phyloP scores from a whole-genome alignment of 2,797 vertebrate species.

The Hoplostethus mediterraneus region DNA sequence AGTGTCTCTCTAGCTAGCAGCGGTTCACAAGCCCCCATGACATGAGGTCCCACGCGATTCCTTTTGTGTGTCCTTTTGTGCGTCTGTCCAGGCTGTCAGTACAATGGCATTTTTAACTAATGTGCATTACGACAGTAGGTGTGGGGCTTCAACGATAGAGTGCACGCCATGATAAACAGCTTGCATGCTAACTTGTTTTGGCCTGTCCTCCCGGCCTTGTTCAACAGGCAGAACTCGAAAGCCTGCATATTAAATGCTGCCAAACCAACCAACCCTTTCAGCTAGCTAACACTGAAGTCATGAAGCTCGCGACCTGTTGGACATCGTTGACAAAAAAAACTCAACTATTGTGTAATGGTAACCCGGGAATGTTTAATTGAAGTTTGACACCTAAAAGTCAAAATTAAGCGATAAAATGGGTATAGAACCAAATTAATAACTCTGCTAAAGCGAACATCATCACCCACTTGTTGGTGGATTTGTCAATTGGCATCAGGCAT shows the following conservation, averaged over 20 bases:
- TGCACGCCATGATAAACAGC: not conserved
- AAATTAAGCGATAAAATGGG: not conserved
- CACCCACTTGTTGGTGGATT: not conserved
- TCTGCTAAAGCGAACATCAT: not conserved
- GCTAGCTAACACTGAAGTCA: not conserved
- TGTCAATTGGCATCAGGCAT: not conserved
- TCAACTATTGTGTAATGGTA: too few relatives aligned
- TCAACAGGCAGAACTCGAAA: conserved; percentile 41
- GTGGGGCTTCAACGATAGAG: not conserved
- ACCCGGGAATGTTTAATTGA: too few relatives aligned
- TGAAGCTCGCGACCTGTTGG: too few relatives aligned
- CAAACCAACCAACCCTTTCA: too few relatives aligned
- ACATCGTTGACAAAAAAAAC: too few relatives aligned
- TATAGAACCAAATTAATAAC: not conserved
- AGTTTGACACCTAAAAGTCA: too few relatives aligned
- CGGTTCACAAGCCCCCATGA: conserved; percentile 63
- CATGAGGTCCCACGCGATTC: conserved; percentile 80
- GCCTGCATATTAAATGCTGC: conserved; percentile 3
- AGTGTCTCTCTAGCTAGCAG: conserved; percentile 52
- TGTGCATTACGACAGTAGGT: rapidly evolving
- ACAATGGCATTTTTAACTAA: not conserved
- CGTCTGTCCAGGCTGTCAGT: conserved; percentile 17
- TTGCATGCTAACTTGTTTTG: conserved; percentile 61
- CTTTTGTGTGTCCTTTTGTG: conserved; percentile 45
- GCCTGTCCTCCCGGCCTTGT: conserved; percentile 60